Base-by-base conservation (phyloP, 2,113 vertebrate species). In the Probosciger aterrimus region DNA sequence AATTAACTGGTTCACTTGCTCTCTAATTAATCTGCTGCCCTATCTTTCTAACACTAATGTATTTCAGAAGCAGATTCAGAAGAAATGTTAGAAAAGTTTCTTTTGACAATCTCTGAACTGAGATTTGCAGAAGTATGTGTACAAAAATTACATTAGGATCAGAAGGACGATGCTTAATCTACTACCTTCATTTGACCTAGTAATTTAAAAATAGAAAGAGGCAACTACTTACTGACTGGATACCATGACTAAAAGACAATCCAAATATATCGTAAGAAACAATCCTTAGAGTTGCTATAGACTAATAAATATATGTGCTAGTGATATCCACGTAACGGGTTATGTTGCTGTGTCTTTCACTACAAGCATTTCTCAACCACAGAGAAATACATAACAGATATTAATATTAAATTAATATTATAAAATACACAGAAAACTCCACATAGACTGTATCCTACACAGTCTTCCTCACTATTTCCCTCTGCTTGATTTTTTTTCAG, bases 1-100 rank as follows among this genome's bases (percentile, higher is more conserved):
- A 97, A 98, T 98, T 97, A 98, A 96, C 96, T 92, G 90, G 95
- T 96, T 96, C 73, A 92, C 83, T 97, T 95, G 94, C 92, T 97
- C 84, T 88, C 93, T 97, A 97, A 97, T 98, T 97, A 98, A 97
- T 97, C 96, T 95, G 90, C 86, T 93, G 81, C 82, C 82, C 89
- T 64, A 96, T 93, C 95, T 96, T 95, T 95, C 86, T 89, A 77
- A 93, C 86, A 92, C 46, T 93, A 86, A 93, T 87, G 79, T 91
- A 79, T 86, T 95, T 96, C 82, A 92, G 76, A 95, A 92, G 53
- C 19, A 96, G 73, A 90, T 73, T 76, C 70, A 82, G 74, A 94
- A 82, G 44, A 83, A 95, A 95, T 64, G 31, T 74, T 93, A 87
- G 70, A 84, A 85, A 94, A 95, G 78, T 80, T 91, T 87, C 60